phyloP scores from a whole-genome alignment of 2,797 vertebrate genomes.

The Periophthalmus magnuspinnatus region DNA sequence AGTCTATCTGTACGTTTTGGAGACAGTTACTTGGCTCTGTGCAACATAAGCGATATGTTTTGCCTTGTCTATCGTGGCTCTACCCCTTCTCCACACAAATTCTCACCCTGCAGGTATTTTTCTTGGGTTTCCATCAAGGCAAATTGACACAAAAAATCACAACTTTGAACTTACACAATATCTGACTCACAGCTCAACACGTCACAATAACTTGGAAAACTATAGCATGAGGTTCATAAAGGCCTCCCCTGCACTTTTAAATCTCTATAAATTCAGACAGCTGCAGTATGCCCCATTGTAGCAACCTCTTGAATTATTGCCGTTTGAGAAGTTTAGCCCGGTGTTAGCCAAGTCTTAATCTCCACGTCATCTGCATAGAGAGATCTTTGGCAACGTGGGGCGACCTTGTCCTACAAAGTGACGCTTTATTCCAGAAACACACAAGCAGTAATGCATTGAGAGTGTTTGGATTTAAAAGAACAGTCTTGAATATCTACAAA shows the following conservation, averaged over 20 bases:
- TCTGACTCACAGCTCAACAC: slow-evolving; percentile 26
- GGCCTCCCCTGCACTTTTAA: slow-evolving; percentile 50
- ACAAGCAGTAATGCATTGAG: slow-evolving; percentile 76
- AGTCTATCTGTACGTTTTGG: slow-evolving; percentile 12
- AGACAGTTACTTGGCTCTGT: slow-evolving; percentile 56
- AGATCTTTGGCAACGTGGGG: slow-evolving; percentile 75
- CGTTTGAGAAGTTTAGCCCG: slow-evolving; percentile 60
- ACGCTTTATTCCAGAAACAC: slow-evolving; percentile 80
- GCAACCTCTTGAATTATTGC: slow-evolving; percentile 55
- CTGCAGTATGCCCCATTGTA: slow-evolving; percentile 66
- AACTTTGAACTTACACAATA: slow-evolving; percentile 9
- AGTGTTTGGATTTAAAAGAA: slow-evolving; percentile 70
- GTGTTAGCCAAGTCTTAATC: slow-evolving; percentile 63
- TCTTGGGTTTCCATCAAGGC: slow-evolving; percentile 41
- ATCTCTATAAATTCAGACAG: slow-evolving; percentile 65
- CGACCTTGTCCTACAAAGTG: slow-evolving; percentile 82
- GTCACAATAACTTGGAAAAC: slow-evolving; percentile 55
- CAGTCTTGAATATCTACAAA: slow-evolving; percentile 70
- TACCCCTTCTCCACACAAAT: slow-evolving; percentile 12
- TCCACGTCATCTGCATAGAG: slow-evolving; percentile 73
- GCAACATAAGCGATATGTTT: slow-evolving; percentile 21
- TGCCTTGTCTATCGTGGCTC: slow-evolving; percentile 38
- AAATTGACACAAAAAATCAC: slow-evolving; percentile 5
- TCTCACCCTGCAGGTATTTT: slow-evolving; percentile 22
- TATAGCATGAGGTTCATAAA: slow-evolving; percentile 55